Conservation (phyloP, 2,797 vertebrate species). For the Periparus ater region DNA sequence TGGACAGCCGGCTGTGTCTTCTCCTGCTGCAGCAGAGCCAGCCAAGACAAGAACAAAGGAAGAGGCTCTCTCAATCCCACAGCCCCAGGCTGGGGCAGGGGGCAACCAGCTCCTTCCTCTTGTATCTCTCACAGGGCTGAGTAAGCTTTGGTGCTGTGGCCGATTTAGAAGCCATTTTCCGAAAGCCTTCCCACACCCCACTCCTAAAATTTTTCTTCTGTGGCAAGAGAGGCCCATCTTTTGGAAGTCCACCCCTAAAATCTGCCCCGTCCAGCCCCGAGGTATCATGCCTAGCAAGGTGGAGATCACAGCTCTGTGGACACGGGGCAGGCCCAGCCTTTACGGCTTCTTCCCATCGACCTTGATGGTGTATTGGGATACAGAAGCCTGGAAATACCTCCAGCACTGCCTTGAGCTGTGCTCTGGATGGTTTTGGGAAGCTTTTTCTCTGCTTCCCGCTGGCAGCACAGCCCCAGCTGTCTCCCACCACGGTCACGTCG, state of each 20-base stretch:
- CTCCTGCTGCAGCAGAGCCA: neutral
- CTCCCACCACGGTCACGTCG: neutral
- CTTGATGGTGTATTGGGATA: rapidly evolving
- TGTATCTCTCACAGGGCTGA: neutral
- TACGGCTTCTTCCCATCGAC: neutral
- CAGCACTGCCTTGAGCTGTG: neutral
- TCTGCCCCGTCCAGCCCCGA: rapidly evolving
- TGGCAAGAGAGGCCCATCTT: neutral
- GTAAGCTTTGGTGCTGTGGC: neutral
- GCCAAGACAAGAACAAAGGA: neutral
- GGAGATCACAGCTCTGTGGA: constrained; percentile 76
- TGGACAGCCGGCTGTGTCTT: neutral
- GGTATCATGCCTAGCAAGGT: neutral
- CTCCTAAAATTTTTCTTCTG: neutral
- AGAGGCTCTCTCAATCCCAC: neutral
- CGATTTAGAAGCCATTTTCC: neutral
- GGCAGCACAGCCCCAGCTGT: neutral
- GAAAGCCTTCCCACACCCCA: neutral
- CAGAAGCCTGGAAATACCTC: neutral
- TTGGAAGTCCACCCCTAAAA: neutral
- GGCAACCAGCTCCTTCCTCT: neutral
- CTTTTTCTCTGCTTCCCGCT: neutral
- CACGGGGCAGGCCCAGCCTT: constrained; percentile 75
- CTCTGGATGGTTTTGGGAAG: neutral
- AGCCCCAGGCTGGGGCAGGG: neutral